phyloP scores from a whole-genome alignment of 2,888 invertebrate species.

The Chrysomela aeneicollis region DNA sequence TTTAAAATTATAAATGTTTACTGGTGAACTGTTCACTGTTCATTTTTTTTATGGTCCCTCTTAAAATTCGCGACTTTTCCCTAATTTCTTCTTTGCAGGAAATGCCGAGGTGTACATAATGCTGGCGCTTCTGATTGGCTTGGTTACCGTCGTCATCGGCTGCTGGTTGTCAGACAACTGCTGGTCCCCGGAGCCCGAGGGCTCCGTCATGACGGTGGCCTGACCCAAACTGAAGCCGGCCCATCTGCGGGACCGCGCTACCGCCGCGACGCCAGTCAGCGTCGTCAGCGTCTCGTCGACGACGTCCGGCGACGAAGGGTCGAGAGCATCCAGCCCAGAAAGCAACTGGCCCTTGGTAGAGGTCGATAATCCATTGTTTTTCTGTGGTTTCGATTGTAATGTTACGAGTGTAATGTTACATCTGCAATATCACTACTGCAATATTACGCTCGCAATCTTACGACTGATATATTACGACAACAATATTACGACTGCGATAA shows the following conservation, averaged over 20 bases:
- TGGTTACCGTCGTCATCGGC: conserved; percentile 77
- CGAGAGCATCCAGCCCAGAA: conserved; percentile 55
- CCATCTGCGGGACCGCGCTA: conserved; percentile 49
- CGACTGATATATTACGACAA: too few relatives aligned
- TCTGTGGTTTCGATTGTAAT: not conserved
- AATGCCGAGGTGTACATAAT: conserved; percentile 81
- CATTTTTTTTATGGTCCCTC: too few relatives aligned
- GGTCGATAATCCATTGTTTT: conserved; percentile 30
- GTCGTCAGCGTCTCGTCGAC: conserved; percentile 43
- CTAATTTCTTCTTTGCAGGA: too few relatives aligned
- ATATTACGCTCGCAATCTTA: too few relatives aligned
- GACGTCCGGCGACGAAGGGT: conserved; percentile 36
- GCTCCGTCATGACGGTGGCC: conserved; percentile 71
- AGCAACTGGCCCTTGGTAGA: conserved; percentile 61
- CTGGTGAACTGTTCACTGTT: too few relatives aligned
- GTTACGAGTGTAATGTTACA: not conserved
- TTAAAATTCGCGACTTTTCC: too few relatives aligned
- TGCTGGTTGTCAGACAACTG: conserved; percentile 82
- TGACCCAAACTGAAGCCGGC: conserved; percentile 74
- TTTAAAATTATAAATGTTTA: too few relatives aligned
- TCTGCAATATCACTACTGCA: too few relatives aligned
- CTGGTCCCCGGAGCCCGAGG: conserved; percentile 77
- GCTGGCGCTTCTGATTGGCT: conserved; percentile 74
- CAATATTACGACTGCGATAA: too few relatives aligned
- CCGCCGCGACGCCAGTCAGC: conserved; percentile 54